Base-by-base conservation (phyloP, 2,113 vertebrate genomes). In the Pao palembangensis region DNA sequence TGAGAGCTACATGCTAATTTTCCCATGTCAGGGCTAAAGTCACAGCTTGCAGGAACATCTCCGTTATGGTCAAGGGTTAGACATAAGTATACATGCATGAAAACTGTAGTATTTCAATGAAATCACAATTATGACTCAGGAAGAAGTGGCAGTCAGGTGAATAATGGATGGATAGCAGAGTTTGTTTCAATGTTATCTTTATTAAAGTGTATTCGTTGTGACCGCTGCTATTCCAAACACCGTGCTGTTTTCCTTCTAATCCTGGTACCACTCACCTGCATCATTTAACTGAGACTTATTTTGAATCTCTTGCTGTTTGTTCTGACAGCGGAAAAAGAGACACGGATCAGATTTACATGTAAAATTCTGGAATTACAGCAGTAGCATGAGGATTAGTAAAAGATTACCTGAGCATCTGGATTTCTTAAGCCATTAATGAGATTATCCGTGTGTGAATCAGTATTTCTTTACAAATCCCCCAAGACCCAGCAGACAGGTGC, bases 401-500 rank as follows among this genome's bases (percentile, higher is more conserved):
- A 64, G 68, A 78, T 73, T 79, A 74, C 20, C 52, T 48, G 21
- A 67, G 57, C 55, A 77, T 65, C 66, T 71, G 56, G 55, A 75
- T 72, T 76, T 69, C 42, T 69, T 4, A 70, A 79, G 62, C 75
- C 64, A 53, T 71, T 80, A 78, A 79, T 83, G 55, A 69, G 63
- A 77, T 73, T 75, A 86, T 77, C 50, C 58, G 6, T 52, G 43
- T 71, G 57, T 38, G 70, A 71, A 52, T 77, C 64, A 59, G 56
- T 54, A 57, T 63, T 72, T 63, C 53, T 13, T 50, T 57, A 51
- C 67, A 76, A 78, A 80, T 73, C 59, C 31, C 3, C 53, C 19
- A 19, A 8, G 67, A 55, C 16, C 12, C 23, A 56, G 55, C 54
- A 71, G 55, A 6, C 49, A 66, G 66, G 48, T 57, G 66, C 48